A percentile compares a stretch with the other conserved stretches of the same genome.
Conservation (phyloP, 2,888 invertebrate species). For the Buathra laborator region DNA sequence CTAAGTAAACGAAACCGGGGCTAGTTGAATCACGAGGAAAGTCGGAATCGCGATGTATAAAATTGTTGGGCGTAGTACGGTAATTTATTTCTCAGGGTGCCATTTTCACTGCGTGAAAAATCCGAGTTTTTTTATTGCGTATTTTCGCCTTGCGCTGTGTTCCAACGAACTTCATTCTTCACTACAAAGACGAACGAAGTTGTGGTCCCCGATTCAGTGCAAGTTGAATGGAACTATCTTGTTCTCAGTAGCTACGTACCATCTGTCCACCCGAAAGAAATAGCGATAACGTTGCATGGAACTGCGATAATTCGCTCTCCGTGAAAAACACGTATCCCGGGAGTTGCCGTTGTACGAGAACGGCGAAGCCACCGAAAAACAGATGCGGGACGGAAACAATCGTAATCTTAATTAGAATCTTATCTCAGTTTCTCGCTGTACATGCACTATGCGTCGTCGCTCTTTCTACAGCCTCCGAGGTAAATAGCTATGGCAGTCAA, state of each 20-base stretch:
- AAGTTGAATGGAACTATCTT: not conserved
- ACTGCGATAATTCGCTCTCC: conserved; percentile 41
- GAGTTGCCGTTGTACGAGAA: conserved; percentile 17
- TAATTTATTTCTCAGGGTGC: too few species aligned
- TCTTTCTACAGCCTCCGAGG: conserved; percentile 30
- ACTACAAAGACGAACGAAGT: too few species aligned
- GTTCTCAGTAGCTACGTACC: not conserved
- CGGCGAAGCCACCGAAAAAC: conserved; percentile 55
- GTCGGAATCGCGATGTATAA: too few species aligned
- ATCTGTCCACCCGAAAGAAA: conserved; percentile 8
- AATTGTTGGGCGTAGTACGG: too few species aligned
- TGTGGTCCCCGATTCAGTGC: not conserved
- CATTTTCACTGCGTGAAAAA: too few species aligned
- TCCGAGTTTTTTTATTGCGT: too few species aligned
- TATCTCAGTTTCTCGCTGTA: conserved; percentile 59
- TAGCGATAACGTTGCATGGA: conserved; percentile 10
- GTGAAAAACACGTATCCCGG: not conserved
- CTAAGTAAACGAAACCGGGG: too few species aligned
- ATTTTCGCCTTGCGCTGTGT: too few species aligned
- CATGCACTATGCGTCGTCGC: conserved; percentile 47
- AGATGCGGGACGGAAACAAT: conserved; percentile 64
- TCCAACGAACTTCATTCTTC: too few species aligned
- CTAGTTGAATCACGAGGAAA: too few species aligned
- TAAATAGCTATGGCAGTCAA: conserved; percentile 37
- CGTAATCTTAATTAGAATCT: conserved; percentile 72